These are phyloP conservation scores for Napeogenes inachia DNA, from an alignment of 2,888 invertebrate genomes.

Conservation along the genomic window DNA sequence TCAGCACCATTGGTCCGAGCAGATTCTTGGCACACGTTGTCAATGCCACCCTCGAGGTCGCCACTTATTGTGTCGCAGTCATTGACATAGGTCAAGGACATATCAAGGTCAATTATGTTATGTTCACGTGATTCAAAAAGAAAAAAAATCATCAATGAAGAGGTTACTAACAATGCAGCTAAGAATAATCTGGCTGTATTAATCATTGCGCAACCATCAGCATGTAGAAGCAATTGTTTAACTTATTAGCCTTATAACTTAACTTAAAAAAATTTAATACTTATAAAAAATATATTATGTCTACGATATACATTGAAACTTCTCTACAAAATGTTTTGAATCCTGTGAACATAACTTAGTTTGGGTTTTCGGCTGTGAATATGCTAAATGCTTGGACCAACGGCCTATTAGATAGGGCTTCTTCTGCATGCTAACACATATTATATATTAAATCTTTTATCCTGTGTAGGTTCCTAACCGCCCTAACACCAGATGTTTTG, in stretches of 20 bases:
- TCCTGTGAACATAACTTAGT: constrained; percentile 23
- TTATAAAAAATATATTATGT: no score
- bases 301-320: not conserved
- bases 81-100: constrained; percentile 36
- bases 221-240: no score
- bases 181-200: not conserved
- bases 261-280: no score
- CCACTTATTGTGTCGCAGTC: constrained; percentile 60
- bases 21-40: constrained; percentile 74
- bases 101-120: constrained; percentile 42
- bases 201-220: no score
- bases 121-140: constrained; percentile 31
- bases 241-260: no score
- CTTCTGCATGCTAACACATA: constrained; percentile 27
- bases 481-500: constrained; percentile 75
- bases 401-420: constrained; percentile 43
- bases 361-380: constrained; percentile 49
- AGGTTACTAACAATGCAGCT: not conserved
- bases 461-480: constrained; percentile 75
- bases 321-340: constrained; percentile 18
- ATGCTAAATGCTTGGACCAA: constrained; percentile 67
- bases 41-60: constrained; percentile 73
- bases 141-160: not conserved
- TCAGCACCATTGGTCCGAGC: constrained; percentile 77
- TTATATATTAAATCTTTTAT: constrained; percentile 32